phyloP scores from a whole-genome alignment of 1,140 invertebrate species.

The Diorhabda elongata region DNA sequence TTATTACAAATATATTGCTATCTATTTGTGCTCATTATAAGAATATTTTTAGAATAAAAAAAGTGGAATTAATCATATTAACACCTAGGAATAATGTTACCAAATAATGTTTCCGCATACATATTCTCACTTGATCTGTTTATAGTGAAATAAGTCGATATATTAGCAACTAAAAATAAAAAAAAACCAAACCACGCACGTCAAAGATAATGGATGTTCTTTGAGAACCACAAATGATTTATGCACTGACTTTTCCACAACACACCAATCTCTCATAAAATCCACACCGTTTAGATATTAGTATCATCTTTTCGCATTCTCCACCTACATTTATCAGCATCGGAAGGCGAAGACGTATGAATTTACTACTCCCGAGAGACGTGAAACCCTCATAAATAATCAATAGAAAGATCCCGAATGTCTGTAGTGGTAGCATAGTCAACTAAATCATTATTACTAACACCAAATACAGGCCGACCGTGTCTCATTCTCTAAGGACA shows the following conservation, averaged over 20 bases:
- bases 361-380: constrained; percentile 40
- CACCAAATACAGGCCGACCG: constrained; percentile 13
- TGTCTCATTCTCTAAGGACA: neutral
- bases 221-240: neutral
- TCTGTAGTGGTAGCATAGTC: constrained; percentile 33
- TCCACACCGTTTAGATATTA: constrained; percentile 34
- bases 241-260: constrained; percentile 2
- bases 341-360: constrained; percentile 36
- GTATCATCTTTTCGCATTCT: constrained; percentile 42
- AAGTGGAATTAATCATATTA: too few species aligned
- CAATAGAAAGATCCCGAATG: constrained; percentile 41
- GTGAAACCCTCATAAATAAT: constrained; percentile 39
- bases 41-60: too few species aligned
- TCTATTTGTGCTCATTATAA: too few species aligned
- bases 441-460: constrained; percentile 39
- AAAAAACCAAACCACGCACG: too few species aligned
- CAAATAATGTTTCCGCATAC: too few species aligned
- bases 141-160: too few species aligned
- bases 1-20: too few species aligned
- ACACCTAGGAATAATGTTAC: too few species aligned
- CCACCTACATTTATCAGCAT: constrained; percentile 32
- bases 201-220: neutral
- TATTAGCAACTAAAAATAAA: too few species aligned
- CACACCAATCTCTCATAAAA: constrained; percentile 35
- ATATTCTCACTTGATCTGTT: too few species aligned